These are phyloP conservation scores for Tribolium madens DNA, from an alignment of 1,140 invertebrate species.

Conservation along the genomic window DNA sequence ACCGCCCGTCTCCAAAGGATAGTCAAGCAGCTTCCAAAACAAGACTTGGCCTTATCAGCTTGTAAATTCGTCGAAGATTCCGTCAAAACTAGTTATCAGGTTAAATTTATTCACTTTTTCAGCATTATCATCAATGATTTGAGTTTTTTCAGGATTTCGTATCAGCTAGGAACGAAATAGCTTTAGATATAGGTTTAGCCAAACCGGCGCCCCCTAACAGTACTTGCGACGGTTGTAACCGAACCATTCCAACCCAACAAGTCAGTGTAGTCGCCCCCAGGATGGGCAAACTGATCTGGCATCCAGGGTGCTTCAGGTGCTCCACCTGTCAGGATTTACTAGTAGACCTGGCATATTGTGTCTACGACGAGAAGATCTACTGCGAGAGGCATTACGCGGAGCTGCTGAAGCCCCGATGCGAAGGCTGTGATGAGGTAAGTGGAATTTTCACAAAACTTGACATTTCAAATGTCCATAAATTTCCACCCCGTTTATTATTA, in stretches of 20 bases:
- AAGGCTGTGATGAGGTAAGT: slow-evolving; percentile 96
- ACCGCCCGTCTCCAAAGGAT: slow-evolving; percentile 85
- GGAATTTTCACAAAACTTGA: background rate
- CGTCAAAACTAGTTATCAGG: slow-evolving; percentile 81
- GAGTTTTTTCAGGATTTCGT: slow-evolving; percentile 80
- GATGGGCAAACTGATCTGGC: slow-evolving; percentile 73
- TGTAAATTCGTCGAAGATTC: slow-evolving; percentile 87
- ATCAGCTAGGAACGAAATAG: slow-evolving; percentile 91
- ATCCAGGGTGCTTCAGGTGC: slow-evolving; percentile 91
- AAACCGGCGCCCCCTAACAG: slow-evolving; percentile 66
- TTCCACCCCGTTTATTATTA: slow-evolving; percentile 41
- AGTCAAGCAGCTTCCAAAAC: slow-evolving; percentile 91
- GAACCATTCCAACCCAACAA: slow-evolving; percentile 55
- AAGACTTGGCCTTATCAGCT: slow-evolving; percentile 91
- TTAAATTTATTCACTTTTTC: slow-evolving; percentile 29
- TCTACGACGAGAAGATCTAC: slow-evolving; percentile 86
- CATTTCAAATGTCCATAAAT: slow-evolving; percentile 40
- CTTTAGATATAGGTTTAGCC: slow-evolving; percentile 91
- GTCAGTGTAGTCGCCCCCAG: slow-evolving; percentile 61
- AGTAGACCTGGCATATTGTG: slow-evolving; percentile 93
- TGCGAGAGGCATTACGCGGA: slow-evolving; percentile 96
- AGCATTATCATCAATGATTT: background rate
- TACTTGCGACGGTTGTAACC: slow-evolving; percentile 61
- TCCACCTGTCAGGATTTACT: slow-evolving; percentile 86
- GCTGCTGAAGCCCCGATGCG: slow-evolving; percentile 89